These are phyloP conservation scores for Leucophenga varia DNA, from an alignment of 1,140 invertebrate genomes.

Conservation along the genomic window DNA sequence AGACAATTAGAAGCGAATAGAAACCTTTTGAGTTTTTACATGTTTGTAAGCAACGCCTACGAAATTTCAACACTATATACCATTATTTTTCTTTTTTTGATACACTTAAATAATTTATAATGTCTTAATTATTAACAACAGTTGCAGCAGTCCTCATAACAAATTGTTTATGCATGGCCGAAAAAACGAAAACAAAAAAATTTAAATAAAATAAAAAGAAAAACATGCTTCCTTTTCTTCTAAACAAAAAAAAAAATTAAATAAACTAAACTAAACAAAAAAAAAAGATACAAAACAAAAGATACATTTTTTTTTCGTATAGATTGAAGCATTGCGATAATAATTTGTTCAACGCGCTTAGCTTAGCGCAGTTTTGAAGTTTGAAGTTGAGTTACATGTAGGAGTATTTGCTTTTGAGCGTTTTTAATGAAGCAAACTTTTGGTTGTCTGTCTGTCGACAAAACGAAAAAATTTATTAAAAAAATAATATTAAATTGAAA, in stretches of 20 bases:
- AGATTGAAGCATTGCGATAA: conserved; percentile 24
- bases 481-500: conserved; percentile 45
- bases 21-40: too few relatives aligned
- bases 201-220: too few relatives aligned
- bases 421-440: conserved; percentile 23
- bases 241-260: too few relatives aligned
- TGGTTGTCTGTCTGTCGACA: too few relatives aligned
- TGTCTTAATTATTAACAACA: conserved; percentile 48
- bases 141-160: conserved; percentile 27
- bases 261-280: too few relatives aligned
- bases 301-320: conserved; percentile 35
- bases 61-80: conserved; percentile 39
- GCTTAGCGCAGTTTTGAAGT: too few relatives aligned
- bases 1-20: too few relatives aligned
- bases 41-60: not conserved
- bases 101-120: conserved; percentile 45
- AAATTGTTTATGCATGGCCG: conserved; percentile 40
- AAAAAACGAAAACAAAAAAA: conserved; percentile 45
- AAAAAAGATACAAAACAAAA: too few relatives aligned
- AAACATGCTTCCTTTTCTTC: conserved; percentile 4
- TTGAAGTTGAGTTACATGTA: too few relatives aligned
- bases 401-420: conserved; percentile 35
- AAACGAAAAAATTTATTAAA: too few relatives aligned
- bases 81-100: too few relatives aligned
- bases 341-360: conserved; percentile 39